A percentile compares a stretch with the other conserved stretches of the same genome.
Conservation (phyloP, 2,113 vertebrate species). For the Melanocharis versteri region DNA sequence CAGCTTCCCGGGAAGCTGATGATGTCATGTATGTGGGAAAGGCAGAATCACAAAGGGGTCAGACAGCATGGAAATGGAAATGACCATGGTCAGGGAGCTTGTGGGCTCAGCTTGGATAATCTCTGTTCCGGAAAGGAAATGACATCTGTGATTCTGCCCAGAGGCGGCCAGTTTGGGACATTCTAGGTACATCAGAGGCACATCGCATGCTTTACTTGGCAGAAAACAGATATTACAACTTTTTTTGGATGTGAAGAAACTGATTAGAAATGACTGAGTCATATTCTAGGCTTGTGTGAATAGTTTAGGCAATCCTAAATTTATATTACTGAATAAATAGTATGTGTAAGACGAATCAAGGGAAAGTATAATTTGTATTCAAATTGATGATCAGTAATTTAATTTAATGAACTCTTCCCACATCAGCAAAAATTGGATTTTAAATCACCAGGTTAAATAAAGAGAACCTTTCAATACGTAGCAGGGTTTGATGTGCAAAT, state of each 20-base stretch:
- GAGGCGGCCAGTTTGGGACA: not conserved
- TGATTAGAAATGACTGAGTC: not conserved
- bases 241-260: not conserved
- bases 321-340: not conserved
- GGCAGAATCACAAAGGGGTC: not conserved
- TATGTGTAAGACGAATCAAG: not conserved
- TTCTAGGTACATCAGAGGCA: not conserved
- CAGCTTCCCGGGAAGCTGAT: not conserved
- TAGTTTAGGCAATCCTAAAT: not conserved
- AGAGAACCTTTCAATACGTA: accelerated
- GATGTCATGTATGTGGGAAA: not conserved
- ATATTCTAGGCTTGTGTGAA: not conserved
- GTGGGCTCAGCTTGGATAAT: not conserved
- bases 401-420: not conserved
- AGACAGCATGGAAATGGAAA: not conserved
- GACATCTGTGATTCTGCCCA: not conserved
- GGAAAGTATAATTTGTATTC: not conserved
- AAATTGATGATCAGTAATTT: not conserved
- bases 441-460: not conserved
- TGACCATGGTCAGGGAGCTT: accelerated
- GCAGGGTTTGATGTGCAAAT: not conserved
- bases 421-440: not conserved
- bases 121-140: not conserved
- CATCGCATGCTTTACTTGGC: not conserved
- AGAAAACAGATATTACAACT: not conserved